Percentiles rank a stretch among this genome's conserved stretches.
phyloP scores from a whole-genome alignment of 2,888 invertebrate species.

The Papilio elwesi region DNA sequence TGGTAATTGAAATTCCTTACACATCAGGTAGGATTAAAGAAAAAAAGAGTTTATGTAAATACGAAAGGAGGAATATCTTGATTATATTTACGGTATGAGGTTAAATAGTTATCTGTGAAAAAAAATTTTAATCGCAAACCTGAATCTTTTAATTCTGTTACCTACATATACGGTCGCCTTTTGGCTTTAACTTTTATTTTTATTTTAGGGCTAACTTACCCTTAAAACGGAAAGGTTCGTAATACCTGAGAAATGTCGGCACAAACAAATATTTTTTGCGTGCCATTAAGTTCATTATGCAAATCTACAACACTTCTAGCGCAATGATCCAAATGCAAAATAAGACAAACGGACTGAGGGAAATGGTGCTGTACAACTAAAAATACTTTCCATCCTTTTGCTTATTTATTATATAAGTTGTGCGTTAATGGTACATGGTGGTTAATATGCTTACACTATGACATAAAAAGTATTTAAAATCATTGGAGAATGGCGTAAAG shows the following conservation, averaged over 20 bases:
- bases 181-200: not conserved
- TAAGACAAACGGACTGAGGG: conserved; percentile 23
- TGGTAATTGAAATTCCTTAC: too few species aligned
- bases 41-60: too few species aligned
- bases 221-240: conserved; percentile 18
- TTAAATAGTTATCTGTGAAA: too few species aligned
- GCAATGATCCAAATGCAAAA: conserved; percentile 34
- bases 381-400: conserved; percentile 3
- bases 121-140: too few species aligned
- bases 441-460: not conserved
- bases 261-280: conserved; percentile 19
- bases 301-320: conserved; percentile 37
- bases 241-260: conserved; percentile 8
- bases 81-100: too few species aligned
- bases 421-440: not conserved
- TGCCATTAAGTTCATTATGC: conserved; percentile 37
- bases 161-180: too few species aligned
- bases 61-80: too few species aligned
- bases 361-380: not conserved
- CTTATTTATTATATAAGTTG: not conserved
- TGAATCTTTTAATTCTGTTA: too few species aligned
- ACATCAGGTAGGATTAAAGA: too few species aligned
- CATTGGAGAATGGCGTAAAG: too few species aligned
- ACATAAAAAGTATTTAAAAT: too few species aligned
- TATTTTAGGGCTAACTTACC: not conserved